These are phyloP conservation scores for Cephus nigrinus DNA, from an alignment of 2,888 invertebrate genomes.

Conservation along the genomic window DNA sequence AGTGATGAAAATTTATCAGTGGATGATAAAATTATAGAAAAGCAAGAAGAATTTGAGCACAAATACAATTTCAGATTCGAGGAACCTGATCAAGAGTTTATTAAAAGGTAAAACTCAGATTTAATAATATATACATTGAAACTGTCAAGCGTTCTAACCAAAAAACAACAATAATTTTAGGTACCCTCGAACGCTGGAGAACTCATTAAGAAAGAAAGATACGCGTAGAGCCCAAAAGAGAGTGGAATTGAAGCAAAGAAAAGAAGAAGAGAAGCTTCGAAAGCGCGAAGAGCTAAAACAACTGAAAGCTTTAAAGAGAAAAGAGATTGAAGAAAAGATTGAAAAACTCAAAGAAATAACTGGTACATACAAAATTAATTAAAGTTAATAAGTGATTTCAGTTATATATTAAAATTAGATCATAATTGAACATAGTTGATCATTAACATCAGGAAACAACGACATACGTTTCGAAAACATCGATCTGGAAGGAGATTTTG, in stretches of 20 bases:
- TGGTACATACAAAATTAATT: conserved; percentile 67
- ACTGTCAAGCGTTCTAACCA: neutral
- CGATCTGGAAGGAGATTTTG: conserved; percentile 91
- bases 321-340: conserved; percentile 92
- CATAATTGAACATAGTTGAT: conserved; percentile 6
- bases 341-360: conserved; percentile 87
- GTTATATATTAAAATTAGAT: neutral
- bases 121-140: conserved; percentile 17
- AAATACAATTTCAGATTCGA: conserved; percentile 97
- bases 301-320: conserved; percentile 85
- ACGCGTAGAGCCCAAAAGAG: conserved; percentile 83
- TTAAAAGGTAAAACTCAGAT: conserved; percentile 59
- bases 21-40: conserved; percentile 82
- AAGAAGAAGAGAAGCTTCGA: conserved; percentile 80
- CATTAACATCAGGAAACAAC: conserved; percentile 47
- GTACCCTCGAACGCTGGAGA: conserved; percentile 90
- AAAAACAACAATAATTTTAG: conserved; percentile 53
- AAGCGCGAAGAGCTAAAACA: conserved; percentile 90
- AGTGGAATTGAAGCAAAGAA: conserved; percentile 78
- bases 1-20: conserved; percentile 74
- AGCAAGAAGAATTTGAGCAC: conserved; percentile 91
- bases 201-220: conserved; percentile 84
- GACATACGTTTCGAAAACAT: conserved; percentile 50
- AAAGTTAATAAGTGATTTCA: conserved; percentile 57
- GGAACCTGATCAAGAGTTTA: conserved; percentile 93